Conservation (phyloP, 2,113 vertebrate genomes). For the Brevimyrus niger region DNA sequence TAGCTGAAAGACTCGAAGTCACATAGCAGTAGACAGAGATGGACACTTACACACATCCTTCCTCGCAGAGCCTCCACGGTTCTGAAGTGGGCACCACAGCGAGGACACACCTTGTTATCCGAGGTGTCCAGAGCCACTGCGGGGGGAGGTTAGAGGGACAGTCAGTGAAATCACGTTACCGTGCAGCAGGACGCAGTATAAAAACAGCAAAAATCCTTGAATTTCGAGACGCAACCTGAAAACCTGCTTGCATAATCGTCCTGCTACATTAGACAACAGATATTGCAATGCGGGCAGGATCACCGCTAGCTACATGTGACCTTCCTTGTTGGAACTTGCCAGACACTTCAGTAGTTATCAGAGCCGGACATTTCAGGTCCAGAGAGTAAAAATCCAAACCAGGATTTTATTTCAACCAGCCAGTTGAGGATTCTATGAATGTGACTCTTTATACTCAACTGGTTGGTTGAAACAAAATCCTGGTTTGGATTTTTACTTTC, state of each 20-base stretch:
- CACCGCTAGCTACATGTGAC: not conserved
- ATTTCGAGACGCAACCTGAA: not conserved
- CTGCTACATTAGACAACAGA: not conserved
- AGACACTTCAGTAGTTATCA: not conserved
- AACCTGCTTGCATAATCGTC: not conserved
- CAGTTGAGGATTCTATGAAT: too few relatives aligned
- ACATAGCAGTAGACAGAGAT: not conserved
- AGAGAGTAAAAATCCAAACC: too few relatives aligned
- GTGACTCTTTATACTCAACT: too few relatives aligned
- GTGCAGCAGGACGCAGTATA: not conserved
- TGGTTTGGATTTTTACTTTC: too few relatives aligned
- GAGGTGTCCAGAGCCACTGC: constrained; percentile 20
- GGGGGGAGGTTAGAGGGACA: not conserved
- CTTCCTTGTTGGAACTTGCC: not conserved
- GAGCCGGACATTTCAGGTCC: too few relatives aligned
- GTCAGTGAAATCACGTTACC: not conserved
- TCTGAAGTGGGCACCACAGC: constrained; percentile 67
- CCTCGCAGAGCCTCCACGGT: constrained; percentile 68
- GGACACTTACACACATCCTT: constrained; percentile 76
- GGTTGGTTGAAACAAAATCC: too few relatives aligned
- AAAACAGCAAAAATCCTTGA: not conserved
- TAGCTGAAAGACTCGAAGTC: not conserved
- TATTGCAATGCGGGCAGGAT: not conserved
- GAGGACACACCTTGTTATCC: constrained; percentile 54
- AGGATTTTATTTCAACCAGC: too few relatives aligned